Evolutionary conservation across 2,113 vertebrate genomes (phyloP), one percentile per base, ranked within the genome.

Genomic region (Podocnemis expansa): DNA sequence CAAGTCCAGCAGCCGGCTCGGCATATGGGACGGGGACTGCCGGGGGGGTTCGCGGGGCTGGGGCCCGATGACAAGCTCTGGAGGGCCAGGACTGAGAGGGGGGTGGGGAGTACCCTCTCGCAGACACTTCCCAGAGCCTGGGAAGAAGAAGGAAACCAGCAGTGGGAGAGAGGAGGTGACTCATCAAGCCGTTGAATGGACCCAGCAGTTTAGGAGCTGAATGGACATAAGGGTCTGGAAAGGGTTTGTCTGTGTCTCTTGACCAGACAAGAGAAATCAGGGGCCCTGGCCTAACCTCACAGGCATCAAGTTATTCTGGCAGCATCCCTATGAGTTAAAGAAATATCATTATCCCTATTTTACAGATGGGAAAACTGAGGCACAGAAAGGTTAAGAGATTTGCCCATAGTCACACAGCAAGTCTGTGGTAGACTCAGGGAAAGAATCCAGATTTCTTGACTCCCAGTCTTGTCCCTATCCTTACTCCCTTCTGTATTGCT

Each of bases 81-180:
- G n/a, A n/a, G n/a, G n/a, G n/a, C n/a, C n/a, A n/a, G n/a, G n/a
- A n/a, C n/a, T n/a, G n/a, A n/a, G n/a, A n/a, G n/a, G n/a, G n/a
- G n/a, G n/a, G n/a, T n/a, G n/a, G n/a, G n/a, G n/a, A n/a, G n/a
- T n/a, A n/a, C n/a, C n/a, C n/a, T n/a, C n/a, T n/a, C n/a, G n/a
- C n/a, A n/a, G n/a, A n/a, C 11, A 91, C 78, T 87, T 91, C 93
- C 86, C 94, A 93, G 88, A 84, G 87, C 89, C 31, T 0, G 0
- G 82, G 75, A 96, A 10, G 70, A 83, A 94, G 87, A 84, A 10
- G 70, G 85, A 94, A 88, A 84, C 81, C 79, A 92, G 58, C 89
- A 87, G n/a, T 19, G 41, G 55, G 84, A 92, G 93, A 92, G 88
- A 94, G 95, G 93, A 94, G 96, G 84, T 82, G 94, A 94, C 94